A percentile compares a stretch with the other conserved stretches of the same genome.
These are phyloP conservation scores for Melospiza georgiana DNA, from an alignment of 2,113 vertebrate species.

Conservation along the genomic window DNA sequence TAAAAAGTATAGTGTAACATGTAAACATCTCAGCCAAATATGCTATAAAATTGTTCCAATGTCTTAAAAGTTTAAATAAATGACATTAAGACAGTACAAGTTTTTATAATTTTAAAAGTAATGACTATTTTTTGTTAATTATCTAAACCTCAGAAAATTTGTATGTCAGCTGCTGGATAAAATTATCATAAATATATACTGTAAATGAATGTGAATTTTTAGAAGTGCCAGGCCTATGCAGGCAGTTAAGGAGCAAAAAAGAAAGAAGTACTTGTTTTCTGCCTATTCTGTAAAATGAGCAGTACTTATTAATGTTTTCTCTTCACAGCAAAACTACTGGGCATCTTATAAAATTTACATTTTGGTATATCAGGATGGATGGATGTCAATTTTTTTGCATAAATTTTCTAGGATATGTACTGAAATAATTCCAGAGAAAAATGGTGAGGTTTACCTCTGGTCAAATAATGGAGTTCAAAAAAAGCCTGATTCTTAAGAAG, in stretches of 20 bases:
- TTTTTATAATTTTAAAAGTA: neutral
- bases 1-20: neutral
- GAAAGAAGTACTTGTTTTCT: neutral
- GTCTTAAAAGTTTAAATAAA: neutral
- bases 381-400: neutral
- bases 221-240: neutral
- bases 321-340: neutral
- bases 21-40: neutral
- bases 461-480: neutral
- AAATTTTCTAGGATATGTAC: neutral
- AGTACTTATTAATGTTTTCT: neutral
- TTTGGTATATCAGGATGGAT: neutral
- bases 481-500: neutral
- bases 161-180: neutral
- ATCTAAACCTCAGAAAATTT: neutral
- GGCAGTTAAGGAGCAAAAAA: neutral
- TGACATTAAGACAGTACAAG: rapidly evolving
- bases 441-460: rapidly evolving
- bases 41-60: neutral
- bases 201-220: neutral
- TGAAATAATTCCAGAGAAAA: neutral
- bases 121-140: neutral
- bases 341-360: neutral
- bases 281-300: neutral
- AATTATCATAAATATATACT: neutral